phyloP scores from a whole-genome alignment of 1,140 invertebrate species.

The Ceratitis capitata region DNA sequence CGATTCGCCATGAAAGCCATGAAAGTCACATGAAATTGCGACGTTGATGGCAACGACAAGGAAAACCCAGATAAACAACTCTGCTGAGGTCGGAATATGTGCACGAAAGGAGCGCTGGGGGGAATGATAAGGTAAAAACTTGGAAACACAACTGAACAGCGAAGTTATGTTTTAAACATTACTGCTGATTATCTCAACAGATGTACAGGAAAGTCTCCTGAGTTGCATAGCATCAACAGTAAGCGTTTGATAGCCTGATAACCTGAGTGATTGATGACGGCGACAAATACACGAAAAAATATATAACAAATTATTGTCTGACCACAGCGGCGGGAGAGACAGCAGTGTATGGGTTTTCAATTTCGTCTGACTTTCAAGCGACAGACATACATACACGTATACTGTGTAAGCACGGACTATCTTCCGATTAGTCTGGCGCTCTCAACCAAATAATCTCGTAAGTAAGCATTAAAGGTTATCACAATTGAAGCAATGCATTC shows the following conservation, averaged over 20 bases:
- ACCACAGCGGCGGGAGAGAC: neutral
- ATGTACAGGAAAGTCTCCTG: neutral
- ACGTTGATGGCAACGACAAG: neutral
- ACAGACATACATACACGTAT: neutral
- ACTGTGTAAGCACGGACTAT: neutral
- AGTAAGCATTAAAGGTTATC: neutral
- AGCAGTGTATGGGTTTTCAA: neutral
- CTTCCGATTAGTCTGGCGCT: neutral
- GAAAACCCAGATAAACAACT: neutral
- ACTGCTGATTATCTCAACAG: neutral
- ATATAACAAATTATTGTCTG: neutral
- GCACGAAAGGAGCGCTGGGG: too few relatives aligned
- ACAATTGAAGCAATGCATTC: neutral
- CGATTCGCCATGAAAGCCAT: neutral
- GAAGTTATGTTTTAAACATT: neutral
- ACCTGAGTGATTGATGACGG: too few relatives aligned
- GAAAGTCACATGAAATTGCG: neutral
- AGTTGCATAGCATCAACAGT: neutral
- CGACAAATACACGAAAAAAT: neutral
- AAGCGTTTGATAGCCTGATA: neutral
- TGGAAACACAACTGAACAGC: too few relatives aligned
- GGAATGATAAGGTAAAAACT: neutral
- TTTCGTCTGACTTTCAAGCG: neutral
- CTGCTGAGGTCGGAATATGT: neutral
- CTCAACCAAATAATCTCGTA: neutral